Conservation (phyloP, 2,888 invertebrate genomes). For the Brachypalpus laphriformis region DNA sequence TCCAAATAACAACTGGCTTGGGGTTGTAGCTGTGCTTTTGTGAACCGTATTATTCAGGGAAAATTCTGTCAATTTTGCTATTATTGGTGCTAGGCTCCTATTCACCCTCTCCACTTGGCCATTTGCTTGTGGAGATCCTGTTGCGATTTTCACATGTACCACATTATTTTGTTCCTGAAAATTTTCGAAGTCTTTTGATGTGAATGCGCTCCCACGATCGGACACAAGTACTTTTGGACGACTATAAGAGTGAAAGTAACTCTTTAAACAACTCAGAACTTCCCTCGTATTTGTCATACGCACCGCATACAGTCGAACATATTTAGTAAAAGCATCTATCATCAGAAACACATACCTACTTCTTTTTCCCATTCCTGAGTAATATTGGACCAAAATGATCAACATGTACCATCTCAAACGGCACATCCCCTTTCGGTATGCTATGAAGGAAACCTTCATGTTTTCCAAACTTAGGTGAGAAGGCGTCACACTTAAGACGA, state of each 20-base stretch:
- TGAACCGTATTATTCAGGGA: slow-evolving; percentile 24
- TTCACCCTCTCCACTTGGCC: too few relatives aligned
- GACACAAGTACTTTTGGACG: background rate
- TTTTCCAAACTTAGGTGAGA: slow-evolving; percentile 36
- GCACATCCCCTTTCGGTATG: slow-evolving; percentile 27
- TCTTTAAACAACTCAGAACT: background rate
- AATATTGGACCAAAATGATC: slow-evolving; percentile 57
- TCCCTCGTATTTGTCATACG: background rate
- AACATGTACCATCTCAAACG: slow-evolving; percentile 70
- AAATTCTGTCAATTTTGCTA: slow-evolving; percentile 30
- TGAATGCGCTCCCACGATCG: slow-evolving; percentile 13
- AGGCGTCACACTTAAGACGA: slow-evolving; percentile 49
- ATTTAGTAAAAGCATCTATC: slow-evolving; percentile 54
- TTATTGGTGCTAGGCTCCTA: slow-evolving; percentile 28
- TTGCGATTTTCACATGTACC: background rate
- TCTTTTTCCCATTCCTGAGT: background rate
- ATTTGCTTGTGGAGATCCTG: slow-evolving; percentile 39
- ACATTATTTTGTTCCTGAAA: background rate
- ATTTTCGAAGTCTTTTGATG: background rate
- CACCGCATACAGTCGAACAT: slow-evolving; percentile 38
- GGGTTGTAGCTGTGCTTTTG: background rate
- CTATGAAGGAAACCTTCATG: slow-evolving; percentile 75
- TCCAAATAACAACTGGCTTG: slow-evolving; percentile 24
- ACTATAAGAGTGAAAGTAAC: slow-evolving; percentile 4
- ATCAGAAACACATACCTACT: slow-evolving; percentile 32